Base-by-base conservation (phyloP, 2,113 vertebrate genomes). In the Ceuthmochares aereus region DNA sequence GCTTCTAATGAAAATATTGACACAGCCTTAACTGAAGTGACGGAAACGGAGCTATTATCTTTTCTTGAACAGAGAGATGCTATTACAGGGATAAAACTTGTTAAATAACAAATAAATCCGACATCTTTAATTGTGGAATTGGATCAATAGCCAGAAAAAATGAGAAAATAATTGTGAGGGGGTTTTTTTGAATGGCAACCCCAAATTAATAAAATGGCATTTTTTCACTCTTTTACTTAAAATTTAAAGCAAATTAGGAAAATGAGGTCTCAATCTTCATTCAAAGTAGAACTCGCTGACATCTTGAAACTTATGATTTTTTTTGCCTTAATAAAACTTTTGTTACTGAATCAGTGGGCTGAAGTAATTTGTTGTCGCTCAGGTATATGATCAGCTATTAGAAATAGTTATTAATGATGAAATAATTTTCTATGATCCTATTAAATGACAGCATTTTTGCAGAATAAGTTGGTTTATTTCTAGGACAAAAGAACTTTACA, bases 1-100 rank as follows among this genome's bases (percentile, higher is more conserved):
- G 27, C 83, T 97, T 91, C 86, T 91, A 90, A 94, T 60, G 67
- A 96, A 97, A 97, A 96, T 96, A 96, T 97, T 96, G 93, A 96
- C 92, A 81, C 76, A 89, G 66, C 22, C 79, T 72, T 75, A 87
- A 75, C 69, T 56, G 76, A 74, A 83, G 76, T 40, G 72, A 54
- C 4, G 18, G 85, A 96, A 95, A 67, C 40, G 70, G 47, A 4
- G 2, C 52, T 92, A 55, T 94, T 93, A 92, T 94, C 87, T 95
- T 81, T 68, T 83, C 37, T 81, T 72, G 26, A 55, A 89, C 30
- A 77, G 56, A 60, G 68, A 29, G 93, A 63, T 81, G 76, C 68
- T 93, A 49, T 88, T 84, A 80, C 42, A 81, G 18, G 86, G 88
- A 92, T 86, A 88, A 84, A 96, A 40, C 32, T 51, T 64, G 43